phyloP scores from a whole-genome alignment of 2,888 invertebrate species.

The Minunthozetes semirufus region DNA sequence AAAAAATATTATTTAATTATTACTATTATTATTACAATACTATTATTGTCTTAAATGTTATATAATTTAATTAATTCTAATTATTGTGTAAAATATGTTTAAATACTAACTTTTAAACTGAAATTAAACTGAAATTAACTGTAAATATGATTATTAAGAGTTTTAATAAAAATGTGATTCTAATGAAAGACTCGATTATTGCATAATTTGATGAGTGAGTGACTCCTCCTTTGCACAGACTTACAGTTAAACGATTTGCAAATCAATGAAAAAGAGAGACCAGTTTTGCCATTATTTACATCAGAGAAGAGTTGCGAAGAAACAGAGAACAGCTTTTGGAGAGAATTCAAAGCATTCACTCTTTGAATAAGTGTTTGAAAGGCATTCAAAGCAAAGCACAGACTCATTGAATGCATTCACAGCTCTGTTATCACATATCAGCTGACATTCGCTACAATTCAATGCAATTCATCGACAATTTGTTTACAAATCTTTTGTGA shows the following conservation, averaged over 20 bases:
- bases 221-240: conserved; percentile 1
- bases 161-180: neutral
- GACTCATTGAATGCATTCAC: neutral
- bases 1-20: neutral
- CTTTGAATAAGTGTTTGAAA: too few species aligned
- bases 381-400: neutral
- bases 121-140: neutral
- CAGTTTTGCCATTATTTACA: neutral
- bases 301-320: neutral
- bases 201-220: neutral
- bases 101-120: conserved; percentile 16
- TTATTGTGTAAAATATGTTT: neutral
- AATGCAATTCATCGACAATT: neutral
- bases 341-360: neutral
- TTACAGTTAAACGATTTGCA: neutral
- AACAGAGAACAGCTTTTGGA: neutral
- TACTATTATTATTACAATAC: neutral
- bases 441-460: neutral
- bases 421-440: neutral
- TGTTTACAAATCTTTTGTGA: neutral
- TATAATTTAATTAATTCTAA: neutral
- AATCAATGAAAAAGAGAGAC: neutral
- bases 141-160: conserved; percentile 4
- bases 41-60: neutral
- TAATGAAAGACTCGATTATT: neutral